phyloP scores from a whole-genome alignment of 2,888 invertebrate species.

The Phoronis australis region DNA sequence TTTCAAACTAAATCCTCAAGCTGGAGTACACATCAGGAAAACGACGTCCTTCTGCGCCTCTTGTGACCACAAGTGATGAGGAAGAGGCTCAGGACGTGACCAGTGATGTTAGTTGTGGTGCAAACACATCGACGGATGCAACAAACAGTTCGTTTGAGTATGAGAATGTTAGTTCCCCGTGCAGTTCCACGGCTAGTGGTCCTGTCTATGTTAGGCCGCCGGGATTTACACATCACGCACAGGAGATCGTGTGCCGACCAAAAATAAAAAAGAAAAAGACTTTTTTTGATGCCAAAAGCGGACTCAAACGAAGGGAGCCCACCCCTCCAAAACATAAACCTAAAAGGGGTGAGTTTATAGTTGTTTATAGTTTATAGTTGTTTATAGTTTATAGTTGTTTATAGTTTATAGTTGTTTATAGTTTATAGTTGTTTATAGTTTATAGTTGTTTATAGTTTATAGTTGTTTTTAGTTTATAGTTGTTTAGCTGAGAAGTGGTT shows the following conservation, averaged over 20 bases:
- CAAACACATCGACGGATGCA: slow-evolving; percentile 11
- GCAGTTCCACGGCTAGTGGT: slow-evolving; percentile 47
- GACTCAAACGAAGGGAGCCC: slow-evolving; percentile 35
- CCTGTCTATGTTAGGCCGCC: slow-evolving; percentile 46
- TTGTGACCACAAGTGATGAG: slow-evolving; percentile 32
- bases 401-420: no score
- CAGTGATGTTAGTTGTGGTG: slow-evolving; percentile 7
- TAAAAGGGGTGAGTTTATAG: slow-evolving; percentile 30
- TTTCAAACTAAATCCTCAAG: no score
- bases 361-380: no score
- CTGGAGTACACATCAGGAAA: no score
- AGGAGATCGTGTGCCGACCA: slow-evolving; percentile 28
- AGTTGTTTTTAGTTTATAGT: no score
- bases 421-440: no score
- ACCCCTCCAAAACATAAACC: slow-evolving; percentile 41
- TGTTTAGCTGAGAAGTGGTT: no score
- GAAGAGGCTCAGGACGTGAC: slow-evolving; percentile 17
- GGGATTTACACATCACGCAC: slow-evolving; percentile 47
- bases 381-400: no score
- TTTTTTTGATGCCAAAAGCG: slow-evolving; percentile 25
- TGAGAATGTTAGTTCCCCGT: slow-evolving; percentile 40
- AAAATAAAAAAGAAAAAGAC: slow-evolving; percentile 39
- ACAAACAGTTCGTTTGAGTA: slow-evolving; percentile 24
- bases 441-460: no score
- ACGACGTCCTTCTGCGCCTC: slow-evolving; percentile 29